Evolutionary conservation across 1,140 invertebrate species (phyloP).

Genomic region (Leptopilina boulardi): DNA sequence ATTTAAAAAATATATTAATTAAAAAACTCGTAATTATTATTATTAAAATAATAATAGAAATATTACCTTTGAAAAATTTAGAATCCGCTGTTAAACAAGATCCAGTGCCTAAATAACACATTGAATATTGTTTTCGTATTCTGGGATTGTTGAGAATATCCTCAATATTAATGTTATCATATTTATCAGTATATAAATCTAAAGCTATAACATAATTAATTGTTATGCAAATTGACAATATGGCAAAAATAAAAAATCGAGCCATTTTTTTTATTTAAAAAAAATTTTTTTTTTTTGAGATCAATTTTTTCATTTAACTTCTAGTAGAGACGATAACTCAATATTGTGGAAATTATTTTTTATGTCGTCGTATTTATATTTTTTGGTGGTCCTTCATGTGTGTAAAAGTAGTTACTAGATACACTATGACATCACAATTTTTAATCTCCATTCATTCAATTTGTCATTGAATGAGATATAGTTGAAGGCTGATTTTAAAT

Average conservation of each 20-base stretch:
- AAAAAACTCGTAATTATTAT: too few relatives aligned
- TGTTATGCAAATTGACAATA: background rate
- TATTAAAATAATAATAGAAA: background rate
- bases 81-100: constrained; percentile 63
- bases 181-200: constrained; percentile 66
- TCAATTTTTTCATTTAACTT: background rate
- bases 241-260: background rate
- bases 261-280: background rate
- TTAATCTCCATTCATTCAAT: background rate
- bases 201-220: background rate
- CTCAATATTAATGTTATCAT: constrained; percentile 63
- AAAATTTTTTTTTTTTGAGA: background rate
- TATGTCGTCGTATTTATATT: constrained; percentile 23
- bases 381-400: constrained; percentile 5
- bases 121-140: constrained; percentile 57
- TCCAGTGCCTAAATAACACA: constrained; percentile 65
- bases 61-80: constrained; percentile 60
- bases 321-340: background rate
- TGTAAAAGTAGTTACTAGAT: background rate
- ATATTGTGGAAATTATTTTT: background rate
- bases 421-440: background rate
- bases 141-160: constrained; percentile 50
- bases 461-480: background rate
- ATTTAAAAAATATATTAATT: too few relatives aligned
- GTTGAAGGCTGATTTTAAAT: background rate